Evolutionary conservation across 1,140 invertebrate genomes (phyloP).

Genomic region (Sitobion miscanthi): DNA sequence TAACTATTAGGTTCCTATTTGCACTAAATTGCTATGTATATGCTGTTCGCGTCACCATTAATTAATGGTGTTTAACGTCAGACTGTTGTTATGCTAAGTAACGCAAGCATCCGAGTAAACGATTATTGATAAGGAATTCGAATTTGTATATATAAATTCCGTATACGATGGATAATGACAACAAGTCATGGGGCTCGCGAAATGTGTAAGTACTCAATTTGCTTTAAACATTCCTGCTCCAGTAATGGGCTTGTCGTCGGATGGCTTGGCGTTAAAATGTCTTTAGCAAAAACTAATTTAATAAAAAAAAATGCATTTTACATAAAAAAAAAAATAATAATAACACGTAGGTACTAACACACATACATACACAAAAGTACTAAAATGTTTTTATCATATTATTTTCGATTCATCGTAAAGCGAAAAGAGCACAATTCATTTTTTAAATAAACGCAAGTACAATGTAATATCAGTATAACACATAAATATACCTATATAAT

Average conservation of each 20-base stretch:
- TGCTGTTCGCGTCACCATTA: background rate
- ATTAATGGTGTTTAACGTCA: background rate
- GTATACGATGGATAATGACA: background rate
- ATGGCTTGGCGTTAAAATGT: background rate
- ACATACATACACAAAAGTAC: background rate
- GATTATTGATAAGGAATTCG: background rate
- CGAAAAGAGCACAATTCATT: too few species aligned
- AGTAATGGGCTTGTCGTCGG: background rate
- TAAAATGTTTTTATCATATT: background rate
- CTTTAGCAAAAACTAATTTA: background rate
- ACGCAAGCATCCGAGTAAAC: background rate
- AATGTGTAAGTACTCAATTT: background rate
- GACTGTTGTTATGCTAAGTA: background rate
- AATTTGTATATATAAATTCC: background rate
- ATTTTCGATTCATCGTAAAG: background rate
- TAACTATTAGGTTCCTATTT: background rate
- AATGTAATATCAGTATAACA: too few species aligned
- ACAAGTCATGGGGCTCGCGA: background rate
- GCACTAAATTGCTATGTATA: background rate
- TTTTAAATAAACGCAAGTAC: too few species aligned
- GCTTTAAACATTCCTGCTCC: background rate
- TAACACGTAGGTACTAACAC: background rate
- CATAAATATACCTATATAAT: too few species aligned
- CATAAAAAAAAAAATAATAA: background rate
- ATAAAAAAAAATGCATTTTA: background rate